Conservation (phyloP, 2,888 invertebrate species). For the Exocentrus adspersus region DNA sequence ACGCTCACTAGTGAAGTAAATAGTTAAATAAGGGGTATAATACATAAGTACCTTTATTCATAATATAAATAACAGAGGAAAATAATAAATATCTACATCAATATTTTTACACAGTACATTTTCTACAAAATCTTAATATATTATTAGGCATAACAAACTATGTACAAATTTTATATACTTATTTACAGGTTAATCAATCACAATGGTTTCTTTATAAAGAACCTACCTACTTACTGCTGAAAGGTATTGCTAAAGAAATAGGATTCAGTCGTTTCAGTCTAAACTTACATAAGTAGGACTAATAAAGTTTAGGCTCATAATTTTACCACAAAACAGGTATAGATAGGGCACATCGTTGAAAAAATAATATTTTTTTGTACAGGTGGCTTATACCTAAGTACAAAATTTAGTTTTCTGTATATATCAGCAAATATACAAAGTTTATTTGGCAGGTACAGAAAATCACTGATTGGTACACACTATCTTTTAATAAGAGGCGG, state of each 20-base stretch:
- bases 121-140: slow-evolving; percentile 52
- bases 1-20: too few species aligned
- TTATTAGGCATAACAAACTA: slow-evolving; percentile 50
- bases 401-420: background rate
- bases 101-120: slow-evolving; percentile 48
- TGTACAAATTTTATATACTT: slow-evolving; percentile 46
- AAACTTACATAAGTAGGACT: slow-evolving; percentile 32
- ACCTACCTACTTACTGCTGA: slow-evolving; percentile 42
- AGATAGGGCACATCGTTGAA: background rate
- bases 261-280: slow-evolving; percentile 54
- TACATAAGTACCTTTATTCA: slow-evolving; percentile 53
- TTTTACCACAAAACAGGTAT: background rate
- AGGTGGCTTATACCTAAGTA: too few species aligned
- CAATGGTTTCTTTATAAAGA: slow-evolving; percentile 46
- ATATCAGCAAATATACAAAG: too few species aligned
- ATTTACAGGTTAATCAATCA: slow-evolving; percentile 38
- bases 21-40: slow-evolving; percentile 8
- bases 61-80: slow-evolving; percentile 55
- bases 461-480: too few species aligned
- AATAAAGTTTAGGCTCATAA: slow-evolving; percentile 23
- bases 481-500: too few species aligned
- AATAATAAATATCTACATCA: slow-evolving; percentile 57
- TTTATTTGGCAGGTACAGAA: too few species aligned
- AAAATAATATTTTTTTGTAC: background rate
- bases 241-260: slow-evolving; percentile 57